Evolutionary conservation across 2,113 vertebrate species (phyloP), one percentile per base, ranked within the genome.

Genomic region (Chroicocephalus ridibundus): DNA sequence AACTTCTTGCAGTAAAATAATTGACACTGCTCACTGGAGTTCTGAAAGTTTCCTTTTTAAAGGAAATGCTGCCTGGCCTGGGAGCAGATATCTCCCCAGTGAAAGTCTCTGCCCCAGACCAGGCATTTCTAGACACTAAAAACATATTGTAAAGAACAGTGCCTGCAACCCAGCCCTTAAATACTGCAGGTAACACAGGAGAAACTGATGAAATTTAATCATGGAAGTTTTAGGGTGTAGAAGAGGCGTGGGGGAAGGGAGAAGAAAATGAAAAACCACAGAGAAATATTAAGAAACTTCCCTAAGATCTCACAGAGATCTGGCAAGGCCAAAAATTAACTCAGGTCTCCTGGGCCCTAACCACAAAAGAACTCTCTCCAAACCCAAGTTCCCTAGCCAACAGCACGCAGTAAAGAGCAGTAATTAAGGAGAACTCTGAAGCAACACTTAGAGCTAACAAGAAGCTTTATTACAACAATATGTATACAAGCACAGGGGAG

Each of bases 381-480:
- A 92, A 68, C 21, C 16, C 68, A 49, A 51, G 86, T 1, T 88
- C 76, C 55, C 61, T 25, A 91, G 95, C 86, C 94, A 96, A 96
- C 88, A 86, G 90, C 80, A 94, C 36, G 92, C 94, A 86, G 80
- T 94, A 92, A 95, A 96, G 93, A 71, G 80, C 8, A 85, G 89
- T 78, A 96, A 94, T 93, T 96, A 95, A 94, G 80, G 68, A 86
- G 74, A 96, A 91, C 65, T 91, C 95, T 82, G 93, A 94, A 95
- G 95, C 96, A 93, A 96, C 95, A 93, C 89, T 91, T 75, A 51
- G 14, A 82, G 74, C 84, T 95, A 93, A 89, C 62, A 84, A 93
- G 77, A 89, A 93, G 57, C 95, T 96, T 96, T 94, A 95, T 97
- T 96, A 94, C 81, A 96, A 94, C 77, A 97, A 47, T 69, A 89